Base-by-base conservation (phyloP, 1,140 invertebrate species). In the Pseudomyrmex pallidus region DNA sequence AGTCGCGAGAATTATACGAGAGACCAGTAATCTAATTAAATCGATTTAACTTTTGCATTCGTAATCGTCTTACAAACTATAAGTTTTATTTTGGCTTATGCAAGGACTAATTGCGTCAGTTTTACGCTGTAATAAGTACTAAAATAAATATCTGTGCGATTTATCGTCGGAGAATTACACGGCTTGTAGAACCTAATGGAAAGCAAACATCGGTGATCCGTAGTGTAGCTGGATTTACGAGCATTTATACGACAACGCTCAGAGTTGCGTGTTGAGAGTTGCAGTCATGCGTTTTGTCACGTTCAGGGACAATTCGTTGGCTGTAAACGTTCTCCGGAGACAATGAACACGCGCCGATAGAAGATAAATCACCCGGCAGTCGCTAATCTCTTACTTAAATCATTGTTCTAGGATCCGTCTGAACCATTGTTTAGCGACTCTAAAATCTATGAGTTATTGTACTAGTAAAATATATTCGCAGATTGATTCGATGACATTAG, bases 291-390 rank as follows among this genome's bases (percentile, higher is more conserved):
- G n/a, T 67, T 78, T 59, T 78, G 64, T 78, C 76, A 78, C 76
- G 76, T 70, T 78, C 76, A 78, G 76, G 76, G 44, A 70, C 76
- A 78, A 70, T 59, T 48, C 15, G 44, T 57, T 57, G 17, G 1
- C 17, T 46, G 63, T 25, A 57, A 68, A 48, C 8, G 44, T 70
- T 70, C 52, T 59, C 15, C n/a, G 35, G 17, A 44, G 64, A 78
- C 54, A 78, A 78, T 78, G 22, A 52, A 56, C 52, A 61, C 20
- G 48, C 64, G 57, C 25, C n/a, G 52, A 56, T 78, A 48, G 3
- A 5, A 8, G 15, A 78, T 78, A 78, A 78, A 70, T 78, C 54
- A 70, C 7, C 1, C 13, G 20, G 20, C n/a, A 54, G 9, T 66
- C 48, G 10, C 63, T 78, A 78, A 78, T 78, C 66, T 48, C 44